Conservation (phyloP, 2,888 invertebrate genomes). For the Papilio elwesi region DNA sequence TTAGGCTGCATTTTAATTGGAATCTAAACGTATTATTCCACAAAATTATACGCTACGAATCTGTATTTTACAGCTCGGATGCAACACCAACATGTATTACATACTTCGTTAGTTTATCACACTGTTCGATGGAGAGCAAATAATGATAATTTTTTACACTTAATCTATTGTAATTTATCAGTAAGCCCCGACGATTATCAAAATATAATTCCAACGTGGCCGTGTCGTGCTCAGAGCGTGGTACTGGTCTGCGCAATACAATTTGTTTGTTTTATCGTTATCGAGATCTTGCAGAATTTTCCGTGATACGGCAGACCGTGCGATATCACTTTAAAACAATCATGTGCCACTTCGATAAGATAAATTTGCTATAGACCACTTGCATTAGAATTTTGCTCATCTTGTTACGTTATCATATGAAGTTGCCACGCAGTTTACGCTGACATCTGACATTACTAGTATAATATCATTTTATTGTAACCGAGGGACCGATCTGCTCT, state of each 20-base stretch:
- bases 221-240: constrained; percentile 36
- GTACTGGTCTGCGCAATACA: constrained; percentile 28
- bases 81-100: too few species aligned
- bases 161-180: constrained; percentile 7
- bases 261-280: constrained; percentile 40
- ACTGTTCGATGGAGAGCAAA: neutral
- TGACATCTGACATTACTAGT: constrained; percentile 35
- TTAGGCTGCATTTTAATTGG: too few species aligned
- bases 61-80: too few species aligned
- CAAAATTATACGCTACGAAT: too few species aligned
- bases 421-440: constrained; percentile 21
- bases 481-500: constrained; percentile 12
- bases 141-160: constrained; percentile 14
- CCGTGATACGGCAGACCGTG: constrained; percentile 19
- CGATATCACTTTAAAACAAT: constrained; percentile 33
- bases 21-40: too few species aligned
- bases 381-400: constrained; percentile 25
- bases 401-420: constrained; percentile 21
- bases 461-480: neutral
- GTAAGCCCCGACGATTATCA: constrained; percentile 10
- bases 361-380: constrained; percentile 18
- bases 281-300: constrained; percentile 38
- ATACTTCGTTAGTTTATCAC: neutral
- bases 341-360: constrained; percentile 34
- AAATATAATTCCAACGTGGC: constrained; percentile 25